phyloP scores from a whole-genome alignment of 2,113 vertebrate genomes.

The Rhombomys opimus region DNA sequence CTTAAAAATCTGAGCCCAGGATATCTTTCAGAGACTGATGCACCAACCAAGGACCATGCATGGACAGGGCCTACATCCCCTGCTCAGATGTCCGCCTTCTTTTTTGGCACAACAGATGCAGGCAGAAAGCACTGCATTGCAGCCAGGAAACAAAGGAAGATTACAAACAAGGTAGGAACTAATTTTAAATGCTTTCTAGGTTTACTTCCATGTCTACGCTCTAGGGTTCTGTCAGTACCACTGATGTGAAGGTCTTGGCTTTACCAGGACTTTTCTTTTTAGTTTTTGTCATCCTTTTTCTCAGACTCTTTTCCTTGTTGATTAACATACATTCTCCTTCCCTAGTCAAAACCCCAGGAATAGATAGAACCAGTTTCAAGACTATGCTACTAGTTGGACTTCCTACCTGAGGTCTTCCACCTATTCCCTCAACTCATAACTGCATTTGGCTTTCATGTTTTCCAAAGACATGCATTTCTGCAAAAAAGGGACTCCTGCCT shows the following conservation, averaged over 20 bases:
- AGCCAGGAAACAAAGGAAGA: neutral
- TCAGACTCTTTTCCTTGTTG: constrained; percentile 1
- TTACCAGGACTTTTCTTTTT: neutral
- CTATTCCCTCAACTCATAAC: neutral
- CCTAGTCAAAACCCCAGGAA: neutral
- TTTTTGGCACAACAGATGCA: neutral
- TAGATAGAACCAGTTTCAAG: neutral
- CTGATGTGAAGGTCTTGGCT: neutral
- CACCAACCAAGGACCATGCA: no score
- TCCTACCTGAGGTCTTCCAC: neutral
- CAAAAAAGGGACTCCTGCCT: neutral
- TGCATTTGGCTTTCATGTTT: neutral
- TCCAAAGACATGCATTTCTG: neutral
- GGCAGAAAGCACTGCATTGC: no score
- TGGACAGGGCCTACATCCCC: no score
- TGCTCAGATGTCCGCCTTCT: neutral
- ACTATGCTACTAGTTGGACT: neutral
- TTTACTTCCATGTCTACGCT: neutral
- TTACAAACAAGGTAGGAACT: neutral
- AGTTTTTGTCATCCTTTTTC: neutral
- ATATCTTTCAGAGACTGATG: no score
- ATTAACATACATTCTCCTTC: neutral
- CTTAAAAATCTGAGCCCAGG: no score
- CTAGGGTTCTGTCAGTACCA: neutral
- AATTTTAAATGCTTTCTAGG: neutral